Base-by-base conservation (phyloP, 2,888 invertebrate species). In the Cosmia trapezina region DNA sequence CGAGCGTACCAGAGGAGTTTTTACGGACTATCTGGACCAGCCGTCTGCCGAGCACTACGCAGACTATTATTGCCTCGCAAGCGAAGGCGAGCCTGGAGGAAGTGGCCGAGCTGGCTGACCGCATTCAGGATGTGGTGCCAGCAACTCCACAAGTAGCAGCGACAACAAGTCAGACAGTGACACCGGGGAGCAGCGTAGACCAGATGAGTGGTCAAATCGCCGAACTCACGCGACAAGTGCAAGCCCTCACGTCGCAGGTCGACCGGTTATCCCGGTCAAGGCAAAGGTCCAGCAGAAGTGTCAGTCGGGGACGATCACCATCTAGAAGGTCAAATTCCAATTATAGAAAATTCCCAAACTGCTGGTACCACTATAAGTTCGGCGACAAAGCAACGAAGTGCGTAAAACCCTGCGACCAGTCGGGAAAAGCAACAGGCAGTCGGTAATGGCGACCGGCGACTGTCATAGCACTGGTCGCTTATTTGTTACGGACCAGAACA, bases 381-480 rank as follows among this genome's bases (percentile, higher is more conserved):
- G 71, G 66, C 0, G 19, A 51, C 6, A 54, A 54, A 17, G 54
- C 54, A 17, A 54, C 22, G 3, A 54, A 22, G 54, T 28, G 54
- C 14, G 2, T 54, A 4, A 54, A 54, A 2, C 53, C 53, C 53
- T 53, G 53, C 12, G 53, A 53, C 12, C 22, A 53, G 0, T 4
- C 53, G 53, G 53, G 22, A 54, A 54, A 54, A 14, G 28, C 22
- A 4, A 54, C 28, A 4, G 54, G 54, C 54, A 28, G 14, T 22
- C 54, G 12, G 11, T 59, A n/a, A 51, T 17, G 64, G 65, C 65
- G 73, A 19, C 73, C 49, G 67, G 33, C 49, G 67, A 49, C 28
- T 73, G 67, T 45, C 56, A 41, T 3, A 51, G 22, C 28, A 33
- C 51, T 1, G 57, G 64, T 68, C 68, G 59, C 73, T 49, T 73